phyloP scores from a whole-genome alignment of 1,140 invertebrate species.

The Steinernema feltiae region DNA sequence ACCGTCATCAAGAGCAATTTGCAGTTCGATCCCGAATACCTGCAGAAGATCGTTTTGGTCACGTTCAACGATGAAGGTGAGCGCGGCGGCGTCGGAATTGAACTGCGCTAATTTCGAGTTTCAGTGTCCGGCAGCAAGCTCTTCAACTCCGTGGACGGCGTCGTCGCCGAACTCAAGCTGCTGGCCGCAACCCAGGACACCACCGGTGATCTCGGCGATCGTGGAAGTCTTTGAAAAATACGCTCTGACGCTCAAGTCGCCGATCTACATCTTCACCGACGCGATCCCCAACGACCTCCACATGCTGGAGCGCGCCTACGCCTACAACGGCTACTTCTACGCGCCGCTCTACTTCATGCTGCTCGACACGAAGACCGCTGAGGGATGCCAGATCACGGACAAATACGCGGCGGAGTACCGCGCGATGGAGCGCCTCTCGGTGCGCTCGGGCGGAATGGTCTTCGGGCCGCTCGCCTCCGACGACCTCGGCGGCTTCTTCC shows the following conservation, averaged over 20 bases:
- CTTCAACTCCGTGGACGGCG: slow-evolving; percentile 15
- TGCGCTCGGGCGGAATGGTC: background rate
- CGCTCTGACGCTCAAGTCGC: background rate
- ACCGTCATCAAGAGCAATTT: background rate
- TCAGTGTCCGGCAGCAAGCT: too few species aligned
- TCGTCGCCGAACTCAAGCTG: background rate
- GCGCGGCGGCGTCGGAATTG: slow-evolving; percentile 4
- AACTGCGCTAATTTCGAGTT: too few species aligned
- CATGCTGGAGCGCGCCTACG: background rate
- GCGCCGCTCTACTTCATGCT: slow-evolving; percentile 15
- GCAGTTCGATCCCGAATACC: slow-evolving; percentile 22
- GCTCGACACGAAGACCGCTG: background rate
- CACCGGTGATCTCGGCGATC: slow-evolving; percentile 19
- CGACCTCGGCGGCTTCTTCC: background rate
- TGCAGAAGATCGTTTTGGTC: slow-evolving; percentile 25
- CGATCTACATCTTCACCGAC: slow-evolving; percentile 38
- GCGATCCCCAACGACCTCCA: slow-evolving; percentile 19
- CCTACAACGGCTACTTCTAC: slow-evolving; percentile 19
- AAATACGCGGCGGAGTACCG: background rate
- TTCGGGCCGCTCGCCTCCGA: background rate
- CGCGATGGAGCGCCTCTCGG: background rate
- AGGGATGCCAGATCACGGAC: background rate
- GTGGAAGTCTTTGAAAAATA: background rate
- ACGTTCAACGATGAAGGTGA: slow-evolving; percentile 33
- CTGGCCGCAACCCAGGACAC: background rate